Evolutionary conservation across 2,797 vertebrate genomes (phyloP).

Genomic region (Etheostoma nigrum): DNA sequence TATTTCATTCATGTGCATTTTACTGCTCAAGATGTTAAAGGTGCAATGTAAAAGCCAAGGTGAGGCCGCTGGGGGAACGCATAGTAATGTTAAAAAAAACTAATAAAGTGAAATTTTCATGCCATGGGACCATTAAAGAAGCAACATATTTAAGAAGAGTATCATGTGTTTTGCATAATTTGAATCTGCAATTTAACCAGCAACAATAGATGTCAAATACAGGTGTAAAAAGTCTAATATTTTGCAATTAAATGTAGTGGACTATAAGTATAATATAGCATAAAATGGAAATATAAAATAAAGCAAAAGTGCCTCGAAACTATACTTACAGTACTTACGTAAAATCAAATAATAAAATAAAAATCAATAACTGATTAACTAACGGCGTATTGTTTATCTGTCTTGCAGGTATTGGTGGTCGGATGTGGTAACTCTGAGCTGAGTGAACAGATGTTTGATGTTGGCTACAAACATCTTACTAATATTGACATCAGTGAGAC

Average conservation of each 20-base stretch:
- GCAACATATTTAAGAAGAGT: not conserved
- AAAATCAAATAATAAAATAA: not conserved
- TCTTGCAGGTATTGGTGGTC: slow-evolving; percentile 92
- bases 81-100: no score
- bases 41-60: not conserved
- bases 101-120: no score
- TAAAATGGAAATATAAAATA: not conserved
- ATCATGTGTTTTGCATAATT: not conserved
- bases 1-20: not conserved
- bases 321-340: not conserved
- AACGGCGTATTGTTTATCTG: not conserved
- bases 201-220: not conserved
- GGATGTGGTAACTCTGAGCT: slow-evolving; percentile 98
- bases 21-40: not conserved
- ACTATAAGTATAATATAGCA: not conserved
- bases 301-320: not conserved
- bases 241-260: not conserved
- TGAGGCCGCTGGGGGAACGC: no score
- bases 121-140: not conserved
- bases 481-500: slow-evolving; percentile 95
- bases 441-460: slow-evolving; percentile 94
- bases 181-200: not conserved
- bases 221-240: not conserved
- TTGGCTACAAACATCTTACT: slow-evolving; percentile 90
- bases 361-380: not conserved